Conservation (phyloP, 2,113 vertebrate species). For the Xiphophorus couchianus region DNA sequence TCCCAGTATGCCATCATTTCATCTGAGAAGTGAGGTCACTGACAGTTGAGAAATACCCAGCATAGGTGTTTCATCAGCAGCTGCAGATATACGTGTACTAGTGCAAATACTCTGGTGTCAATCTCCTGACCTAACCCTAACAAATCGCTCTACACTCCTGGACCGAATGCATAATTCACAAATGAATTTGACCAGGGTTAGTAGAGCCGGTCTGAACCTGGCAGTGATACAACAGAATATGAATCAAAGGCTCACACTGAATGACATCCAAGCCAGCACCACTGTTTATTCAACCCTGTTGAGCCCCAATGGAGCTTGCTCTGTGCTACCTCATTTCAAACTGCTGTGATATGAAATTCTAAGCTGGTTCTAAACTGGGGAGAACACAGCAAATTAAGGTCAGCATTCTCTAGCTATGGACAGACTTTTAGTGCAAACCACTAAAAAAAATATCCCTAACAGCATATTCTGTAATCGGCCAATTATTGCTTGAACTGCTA, state of each 20-base stretch:
- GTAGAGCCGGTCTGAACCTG: conserved; percentile 39
- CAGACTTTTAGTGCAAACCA: conserved; percentile 12
- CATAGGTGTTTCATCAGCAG: conserved; percentile 59
- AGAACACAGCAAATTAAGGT: conserved; percentile 45
- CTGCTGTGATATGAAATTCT: conserved; percentile 58
- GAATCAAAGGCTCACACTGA: conserved; percentile 49
- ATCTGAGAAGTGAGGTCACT: conserved; percentile 65
- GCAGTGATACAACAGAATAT: conserved; percentile 54
- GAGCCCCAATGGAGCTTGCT: conserved; percentile 42
- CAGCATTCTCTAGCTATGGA: conserved; percentile 15
- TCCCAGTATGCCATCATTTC: conserved; percentile 50
- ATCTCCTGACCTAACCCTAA: conserved; percentile 11
- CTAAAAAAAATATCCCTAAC: conserved; percentile 18
- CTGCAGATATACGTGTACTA: conserved; percentile 35
- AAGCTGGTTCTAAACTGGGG: conserved; percentile 31
- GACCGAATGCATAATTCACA: conserved; percentile 64
- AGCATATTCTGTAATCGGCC: conserved; percentile 51
- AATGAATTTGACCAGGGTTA: conserved; percentile 58
- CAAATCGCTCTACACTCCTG: conserved; percentile 42
- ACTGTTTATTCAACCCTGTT: conserved; percentile 56
- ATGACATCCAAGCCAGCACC: conserved; percentile 39
- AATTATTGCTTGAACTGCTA: conserved; percentile 57
- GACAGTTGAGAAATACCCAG: conserved; percentile 66
- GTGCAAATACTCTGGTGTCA: conserved; percentile 52
- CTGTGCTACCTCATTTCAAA: conserved; percentile 49